phyloP scores from a whole-genome alignment of 2,797 vertebrate genomes.

The Sebastes cheni region DNA sequence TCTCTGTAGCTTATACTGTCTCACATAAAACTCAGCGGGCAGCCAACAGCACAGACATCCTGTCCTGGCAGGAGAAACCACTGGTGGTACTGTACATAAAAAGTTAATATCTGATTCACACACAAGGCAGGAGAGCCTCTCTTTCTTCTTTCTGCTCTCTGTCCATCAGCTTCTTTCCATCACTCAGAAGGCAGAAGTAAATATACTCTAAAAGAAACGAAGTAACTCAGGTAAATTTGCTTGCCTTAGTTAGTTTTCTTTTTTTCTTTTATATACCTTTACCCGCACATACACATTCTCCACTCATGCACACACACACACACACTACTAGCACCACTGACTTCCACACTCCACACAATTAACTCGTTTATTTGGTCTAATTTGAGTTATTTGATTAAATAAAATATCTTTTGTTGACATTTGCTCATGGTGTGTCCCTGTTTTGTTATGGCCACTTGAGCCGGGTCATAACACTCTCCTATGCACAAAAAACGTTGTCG shows the following conservation, averaged over 20 bases:
- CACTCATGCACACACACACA: too few relatives aligned
- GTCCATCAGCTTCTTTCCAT: not conserved
- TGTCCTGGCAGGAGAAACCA: not conserved
- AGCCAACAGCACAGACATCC: conserved; percentile 3
- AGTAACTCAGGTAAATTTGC: not conserved
- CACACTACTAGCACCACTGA: too few relatives aligned
- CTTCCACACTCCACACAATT: too few relatives aligned
- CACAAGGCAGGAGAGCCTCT: not conserved
- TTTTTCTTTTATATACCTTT: not conserved
- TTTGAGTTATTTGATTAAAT: too few relatives aligned
- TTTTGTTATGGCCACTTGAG: too few relatives aligned
- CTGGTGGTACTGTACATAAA: not conserved
- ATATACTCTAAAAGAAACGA: not conserved
- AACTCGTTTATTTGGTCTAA: too few relatives aligned
- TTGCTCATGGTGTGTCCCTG: too few relatives aligned
- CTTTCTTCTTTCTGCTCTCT: not conserved
- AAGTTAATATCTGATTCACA: conserved; percentile 8
- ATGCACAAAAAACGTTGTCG: too few relatives aligned
- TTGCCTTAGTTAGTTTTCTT: not conserved
- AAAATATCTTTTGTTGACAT: too few relatives aligned
- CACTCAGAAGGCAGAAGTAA: not conserved
- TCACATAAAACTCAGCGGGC: not conserved
- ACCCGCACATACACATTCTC: too few relatives aligned
- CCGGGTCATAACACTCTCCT: too few relatives aligned
- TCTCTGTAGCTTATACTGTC: conserved; percentile 4